Base-by-base conservation (phyloP, 2,797 vertebrate genomes). In the Anniella stebbinsi region DNA sequence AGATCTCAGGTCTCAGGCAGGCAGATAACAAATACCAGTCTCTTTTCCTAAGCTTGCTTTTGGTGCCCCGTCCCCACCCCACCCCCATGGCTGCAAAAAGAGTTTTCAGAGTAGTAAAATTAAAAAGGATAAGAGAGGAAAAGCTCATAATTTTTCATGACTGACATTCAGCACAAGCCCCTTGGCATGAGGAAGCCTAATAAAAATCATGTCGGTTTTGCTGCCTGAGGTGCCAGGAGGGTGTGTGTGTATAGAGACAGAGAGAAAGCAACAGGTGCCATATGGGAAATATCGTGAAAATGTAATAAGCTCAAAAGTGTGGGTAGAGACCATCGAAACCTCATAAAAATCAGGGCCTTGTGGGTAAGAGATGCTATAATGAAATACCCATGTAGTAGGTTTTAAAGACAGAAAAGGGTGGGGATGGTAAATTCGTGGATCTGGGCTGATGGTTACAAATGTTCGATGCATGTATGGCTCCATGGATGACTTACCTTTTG, bases 201-300 rank as follows among this genome's bases (percentile, higher is more conserved):
- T 90, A 78, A 90, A 87, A 87, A 90, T n/a, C 36, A 83, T 36
- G 63, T 70, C 80, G n/a, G 23, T 87, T 77, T 87, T 87, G 70
- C 72, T 87, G 30, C 54, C 48, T 84, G 45, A 57, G 86, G 38
- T 28, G 13, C 72, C 36, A 21, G 54, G 73, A 57, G 73, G 41
- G 67, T 67, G 63, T 21, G 60, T 63, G 72, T 18, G 69, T 4
- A 11, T n/a, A 7, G 17, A 23, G 51, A 30, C 15, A 66, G 48
- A 13, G 28, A 66, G 48, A 69, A 76, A 77, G 72, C 80, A 77
- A 57, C 69, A 76, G 77, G 48, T 25, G n/a, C 63, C 89, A 45
- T 17, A 21, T 90, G 89, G 86, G 89, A 90, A 90, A 87, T 90
- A 82, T 77, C 38, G 57, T 60, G 63, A 77, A 87, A 90, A 90